phyloP scores from a whole-genome alignment of 2,888 invertebrate species.

The Protula sp. region DNA sequence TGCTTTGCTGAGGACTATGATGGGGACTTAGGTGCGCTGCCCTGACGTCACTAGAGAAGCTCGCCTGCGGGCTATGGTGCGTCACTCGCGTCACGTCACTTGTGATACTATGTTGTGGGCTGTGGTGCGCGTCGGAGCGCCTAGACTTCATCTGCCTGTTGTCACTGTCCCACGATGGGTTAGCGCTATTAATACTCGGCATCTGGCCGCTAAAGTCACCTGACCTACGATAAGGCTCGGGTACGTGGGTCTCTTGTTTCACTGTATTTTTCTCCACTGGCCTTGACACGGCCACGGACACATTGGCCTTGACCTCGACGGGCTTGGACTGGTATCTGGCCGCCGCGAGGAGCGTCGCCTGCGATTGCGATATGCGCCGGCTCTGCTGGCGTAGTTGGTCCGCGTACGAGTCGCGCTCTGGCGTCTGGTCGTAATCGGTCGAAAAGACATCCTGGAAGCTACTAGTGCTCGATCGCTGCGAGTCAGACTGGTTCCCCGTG shows the following conservation, averaged over 20 bases:
- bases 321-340: constrained; percentile 9
- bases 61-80: not conserved
- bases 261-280: constrained; percentile 12
- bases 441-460: not conserved
- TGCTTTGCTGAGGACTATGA: too few relatives aligned
- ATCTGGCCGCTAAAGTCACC: not conserved
- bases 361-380: constrained; percentile 10
- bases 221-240: not conserved
- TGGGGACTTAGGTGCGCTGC: too few relatives aligned
- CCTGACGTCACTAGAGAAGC: not conserved
- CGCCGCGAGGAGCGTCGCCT: not conserved
- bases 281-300: constrained; percentile 12
- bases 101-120: not conserved
- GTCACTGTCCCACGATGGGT: too few relatives aligned
- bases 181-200: too few relatives aligned
- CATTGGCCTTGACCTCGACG: constrained; percentile 6
- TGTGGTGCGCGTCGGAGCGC: not conserved
- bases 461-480: not conserved
- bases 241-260: not conserved
- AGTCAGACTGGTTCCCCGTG: not conserved
- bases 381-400: constrained; percentile 16
- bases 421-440: constrained; percentile 13
- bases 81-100: not conserved
- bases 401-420: constrained; percentile 14
- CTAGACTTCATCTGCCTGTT: not conserved